Conservation (phyloP, 2,113 vertebrate genomes). For the Glaucomys volans region DNA sequence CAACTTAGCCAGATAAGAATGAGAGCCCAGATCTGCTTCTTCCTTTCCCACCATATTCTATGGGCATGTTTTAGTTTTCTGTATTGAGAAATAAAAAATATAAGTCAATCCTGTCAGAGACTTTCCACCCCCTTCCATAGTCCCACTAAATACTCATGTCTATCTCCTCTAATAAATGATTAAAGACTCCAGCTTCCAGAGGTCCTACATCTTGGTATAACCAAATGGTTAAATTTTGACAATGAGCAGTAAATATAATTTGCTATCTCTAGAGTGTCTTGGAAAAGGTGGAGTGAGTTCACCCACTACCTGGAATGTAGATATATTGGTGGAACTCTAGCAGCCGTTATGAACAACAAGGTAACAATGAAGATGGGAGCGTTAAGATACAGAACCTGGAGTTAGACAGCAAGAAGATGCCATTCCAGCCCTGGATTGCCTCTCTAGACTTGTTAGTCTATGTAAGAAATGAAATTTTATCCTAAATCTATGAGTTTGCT, state of each 20-base stretch:
- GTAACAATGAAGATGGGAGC: neutral
- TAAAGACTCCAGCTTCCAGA: neutral
- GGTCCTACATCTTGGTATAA: neutral
- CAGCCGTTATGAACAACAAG: neutral
- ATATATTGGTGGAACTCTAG: neutral
- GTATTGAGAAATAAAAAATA: neutral
- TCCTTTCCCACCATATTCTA: neutral
- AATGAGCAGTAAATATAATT: neutral
- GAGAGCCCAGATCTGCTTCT: neutral
- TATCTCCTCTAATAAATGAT: neutral
- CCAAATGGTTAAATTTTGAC: neutral
- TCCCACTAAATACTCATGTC: neutral
- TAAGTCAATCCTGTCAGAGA: neutral
- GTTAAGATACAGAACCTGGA: neutral
- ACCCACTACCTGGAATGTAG: neutral
- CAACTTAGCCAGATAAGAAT: fast-evolving
- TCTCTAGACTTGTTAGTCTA: neutral
- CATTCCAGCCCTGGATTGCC: neutral
- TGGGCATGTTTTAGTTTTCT: neutral
- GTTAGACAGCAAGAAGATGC: neutral
- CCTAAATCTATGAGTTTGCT: neutral
- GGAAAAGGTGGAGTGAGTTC: neutral
- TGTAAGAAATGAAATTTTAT: neutral
- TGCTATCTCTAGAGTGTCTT: neutral
- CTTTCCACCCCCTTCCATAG: neutral